Conservation (phyloP, 2,888 invertebrate species). For the Drosophila fulvimacula region DNA sequence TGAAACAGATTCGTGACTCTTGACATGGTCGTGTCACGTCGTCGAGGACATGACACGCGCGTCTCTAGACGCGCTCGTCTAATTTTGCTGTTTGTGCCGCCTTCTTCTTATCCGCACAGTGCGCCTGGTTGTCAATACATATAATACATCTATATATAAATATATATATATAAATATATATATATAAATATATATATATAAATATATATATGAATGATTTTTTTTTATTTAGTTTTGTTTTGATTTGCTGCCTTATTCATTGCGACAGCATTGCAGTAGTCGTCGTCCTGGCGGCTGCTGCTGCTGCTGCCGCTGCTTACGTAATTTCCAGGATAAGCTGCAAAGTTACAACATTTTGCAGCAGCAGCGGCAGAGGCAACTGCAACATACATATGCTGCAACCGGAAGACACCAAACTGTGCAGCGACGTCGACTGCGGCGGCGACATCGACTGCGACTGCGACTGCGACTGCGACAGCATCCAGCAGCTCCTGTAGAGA, state of each 20-base stretch:
- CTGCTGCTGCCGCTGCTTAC: slow-evolving; percentile 59
- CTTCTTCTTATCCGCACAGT: slow-evolving; percentile 25
- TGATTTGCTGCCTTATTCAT: slow-evolving; percentile 81
- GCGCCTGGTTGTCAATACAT: slow-evolving; percentile 65
- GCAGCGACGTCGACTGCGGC: slow-evolving; percentile 45
- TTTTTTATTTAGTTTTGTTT: slow-evolving; percentile 79
- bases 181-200: too few species aligned
- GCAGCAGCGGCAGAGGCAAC: slow-evolving; percentile 42
- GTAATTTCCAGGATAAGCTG: slow-evolving; percentile 80
- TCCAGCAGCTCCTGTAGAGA: slow-evolving; percentile 65
- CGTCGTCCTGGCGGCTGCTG: slow-evolving; percentile 59
- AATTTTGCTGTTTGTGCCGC: slow-evolving; percentile 70
- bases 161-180: neutral
- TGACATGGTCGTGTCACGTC: slow-evolving; percentile 37
- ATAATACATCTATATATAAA: neutral
- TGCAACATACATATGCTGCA: slow-evolving; percentile 63
- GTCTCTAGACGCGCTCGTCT: slow-evolving; percentile 50
- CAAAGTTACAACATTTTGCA: slow-evolving; percentile 78
- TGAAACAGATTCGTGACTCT: slow-evolving; percentile 3
- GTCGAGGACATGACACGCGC: slow-evolving; percentile 3
- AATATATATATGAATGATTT: slow-evolving; percentile 40
- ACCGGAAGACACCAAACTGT: slow-evolving; percentile 58
- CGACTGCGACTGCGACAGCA: slow-evolving; percentile 59
- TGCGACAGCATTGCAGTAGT: slow-evolving; percentile 80
- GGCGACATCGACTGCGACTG: too few species aligned